phyloP scores from a whole-genome alignment of 1,140 invertebrate genomes.

The Leucophenga varia region DNA sequence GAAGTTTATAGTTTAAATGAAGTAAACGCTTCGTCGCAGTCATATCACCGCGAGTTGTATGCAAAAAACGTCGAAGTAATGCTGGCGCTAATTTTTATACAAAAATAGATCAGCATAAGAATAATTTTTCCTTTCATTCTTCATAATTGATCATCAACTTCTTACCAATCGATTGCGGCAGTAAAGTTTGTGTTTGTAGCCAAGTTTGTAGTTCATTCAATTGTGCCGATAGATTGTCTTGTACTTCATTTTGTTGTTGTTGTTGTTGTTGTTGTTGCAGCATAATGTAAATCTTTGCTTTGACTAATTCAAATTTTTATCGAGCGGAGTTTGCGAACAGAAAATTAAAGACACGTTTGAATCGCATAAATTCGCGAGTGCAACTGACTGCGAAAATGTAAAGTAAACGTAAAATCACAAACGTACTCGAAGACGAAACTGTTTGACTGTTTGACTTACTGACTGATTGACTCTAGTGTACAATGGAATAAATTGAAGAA shows the following conservation, averaged over 20 bases:
- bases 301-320: too few species aligned
- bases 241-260: too few species aligned
- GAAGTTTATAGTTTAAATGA: constrained; percentile 66
- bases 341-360: constrained; percentile 33
- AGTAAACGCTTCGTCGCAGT: constrained; percentile 64
- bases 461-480: too few species aligned
- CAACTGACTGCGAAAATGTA: constrained; percentile 50
- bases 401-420: too few species aligned
- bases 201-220: constrained; percentile 73
- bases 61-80: constrained; percentile 44
- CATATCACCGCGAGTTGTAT: constrained; percentile 59
- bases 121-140: too few species aligned
- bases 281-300: not conserved
- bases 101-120: constrained; percentile 1
- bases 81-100: constrained; percentile 21
- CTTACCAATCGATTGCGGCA: constrained; percentile 72
- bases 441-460: too few species aligned
- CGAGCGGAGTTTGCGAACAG: not conserved
- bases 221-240: too few species aligned
- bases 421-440: too few species aligned
- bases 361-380: constrained; percentile 47
- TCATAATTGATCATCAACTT: too few species aligned
- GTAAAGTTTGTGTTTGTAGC: constrained; percentile 73
- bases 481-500: too few species aligned
- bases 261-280: too few species aligned